Conservation (phyloP, 2,113 vertebrate genomes). For the Butastur rufipennis region DNA sequence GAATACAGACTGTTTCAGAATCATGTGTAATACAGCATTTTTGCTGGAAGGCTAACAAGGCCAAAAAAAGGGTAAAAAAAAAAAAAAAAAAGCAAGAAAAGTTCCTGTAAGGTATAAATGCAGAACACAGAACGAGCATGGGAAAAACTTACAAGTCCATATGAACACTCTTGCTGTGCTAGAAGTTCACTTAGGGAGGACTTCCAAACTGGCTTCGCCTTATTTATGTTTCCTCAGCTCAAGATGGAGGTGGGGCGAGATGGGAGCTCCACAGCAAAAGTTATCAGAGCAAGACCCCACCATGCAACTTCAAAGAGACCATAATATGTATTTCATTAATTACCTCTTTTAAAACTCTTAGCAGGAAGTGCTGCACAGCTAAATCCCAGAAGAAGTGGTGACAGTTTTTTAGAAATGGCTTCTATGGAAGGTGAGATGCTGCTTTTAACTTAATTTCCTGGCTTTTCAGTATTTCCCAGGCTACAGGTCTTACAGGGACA, state of each 20-base stretch:
- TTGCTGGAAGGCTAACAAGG: neutral
- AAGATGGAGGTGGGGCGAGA: neutral
- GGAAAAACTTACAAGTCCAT: neutral
- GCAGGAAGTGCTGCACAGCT: neutral
- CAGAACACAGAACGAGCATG: neutral
- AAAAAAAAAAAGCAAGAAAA: neutral
- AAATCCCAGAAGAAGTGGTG: neutral
- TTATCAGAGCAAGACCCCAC: neutral
- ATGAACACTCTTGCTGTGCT: neutral
- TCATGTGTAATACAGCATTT: neutral
- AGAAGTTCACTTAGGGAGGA: neutral
- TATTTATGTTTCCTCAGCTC: neutral
- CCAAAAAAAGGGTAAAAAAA: neutral
- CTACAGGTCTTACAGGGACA: neutral
- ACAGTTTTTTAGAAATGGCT: neutral
- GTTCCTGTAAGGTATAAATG: neutral
- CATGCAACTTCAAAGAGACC: neutral
- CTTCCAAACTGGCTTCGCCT: neutral
- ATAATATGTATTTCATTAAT: slow-evolving; percentile 4
- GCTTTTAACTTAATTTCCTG: neutral
- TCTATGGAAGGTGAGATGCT: neutral
- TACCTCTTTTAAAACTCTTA: neutral
- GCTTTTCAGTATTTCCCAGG: neutral
- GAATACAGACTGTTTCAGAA: neutral
- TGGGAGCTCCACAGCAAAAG: fast-evolving